phyloP scores from a whole-genome alignment of 2,113 vertebrate genomes.

The Emydura subglobosa region DNA sequence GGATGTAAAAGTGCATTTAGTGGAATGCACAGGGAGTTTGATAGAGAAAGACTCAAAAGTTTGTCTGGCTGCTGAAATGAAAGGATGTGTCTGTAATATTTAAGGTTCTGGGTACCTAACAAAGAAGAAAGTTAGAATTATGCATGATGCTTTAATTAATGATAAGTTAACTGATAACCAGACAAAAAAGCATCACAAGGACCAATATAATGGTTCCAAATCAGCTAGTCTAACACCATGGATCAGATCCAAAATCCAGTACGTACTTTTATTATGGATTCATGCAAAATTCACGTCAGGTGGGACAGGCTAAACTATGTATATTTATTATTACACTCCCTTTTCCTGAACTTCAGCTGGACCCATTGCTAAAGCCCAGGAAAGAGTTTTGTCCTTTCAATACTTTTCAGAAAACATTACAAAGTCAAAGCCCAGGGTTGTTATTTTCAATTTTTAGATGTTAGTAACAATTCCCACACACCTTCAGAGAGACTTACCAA shows the following conservation, averaged over 20 bases:
- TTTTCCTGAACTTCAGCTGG: neutral
- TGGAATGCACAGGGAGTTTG: neutral
- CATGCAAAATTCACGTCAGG: fast-evolving
- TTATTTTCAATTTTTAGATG: neutral
- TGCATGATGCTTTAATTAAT: neutral
- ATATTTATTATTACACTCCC: neutral
- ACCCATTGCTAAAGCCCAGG: neutral
- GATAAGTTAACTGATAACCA: neutral
- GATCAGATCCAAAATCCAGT: neutral
- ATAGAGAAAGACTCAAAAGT: neutral
- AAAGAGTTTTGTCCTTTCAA: fast-evolving
- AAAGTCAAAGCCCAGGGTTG: neutral
- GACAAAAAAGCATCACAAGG: neutral
- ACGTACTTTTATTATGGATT: fast-evolving
- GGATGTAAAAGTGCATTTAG: neutral
- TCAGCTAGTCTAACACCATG: neutral
- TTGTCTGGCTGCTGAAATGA: neutral
- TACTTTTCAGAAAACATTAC: fast-evolving
- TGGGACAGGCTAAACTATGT: neutral
- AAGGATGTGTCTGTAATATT: neutral
- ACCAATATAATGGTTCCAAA: fast-evolving
- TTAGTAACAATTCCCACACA: too few relatives aligned
- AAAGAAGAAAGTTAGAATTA: neutral
- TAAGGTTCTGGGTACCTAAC: neutral
- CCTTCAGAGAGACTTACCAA: too few relatives aligned